A percentile compares a stretch with the other conserved stretches of the same genome.
phyloP scores from a whole-genome alignment of 2,888 invertebrate species.

The Pristionchus maxplancki region DNA sequence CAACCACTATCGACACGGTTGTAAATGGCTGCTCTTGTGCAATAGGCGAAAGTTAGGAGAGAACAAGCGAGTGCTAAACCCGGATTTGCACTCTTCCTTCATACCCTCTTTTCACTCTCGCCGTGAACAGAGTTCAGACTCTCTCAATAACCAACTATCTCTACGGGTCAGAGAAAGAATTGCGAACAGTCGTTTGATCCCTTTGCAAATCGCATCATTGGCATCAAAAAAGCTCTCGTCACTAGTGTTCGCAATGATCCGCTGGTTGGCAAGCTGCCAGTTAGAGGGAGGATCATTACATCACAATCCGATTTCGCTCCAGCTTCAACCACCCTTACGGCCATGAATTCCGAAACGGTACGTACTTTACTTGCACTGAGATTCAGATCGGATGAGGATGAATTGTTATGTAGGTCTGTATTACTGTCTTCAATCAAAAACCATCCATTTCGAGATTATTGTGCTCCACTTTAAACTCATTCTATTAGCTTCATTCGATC shows the following conservation, averaged over 20 bases:
- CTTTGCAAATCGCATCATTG: background rate
- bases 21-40: conserved; percentile 16
- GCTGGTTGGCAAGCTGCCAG: too few relatives aligned
- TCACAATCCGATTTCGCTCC: too few relatives aligned
- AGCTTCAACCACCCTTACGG: too few relatives aligned
- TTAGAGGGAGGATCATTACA: background rate
- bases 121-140: background rate
- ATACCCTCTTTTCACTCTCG: background rate
- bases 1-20: background rate
- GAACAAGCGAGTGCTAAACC: background rate
- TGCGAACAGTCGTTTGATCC: background rate
- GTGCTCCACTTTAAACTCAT: too few relatives aligned
- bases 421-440: too few relatives aligned
- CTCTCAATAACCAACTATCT: too few relatives aligned
- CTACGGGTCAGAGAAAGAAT: background rate
- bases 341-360: too few relatives aligned
- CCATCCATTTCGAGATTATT: too few relatives aligned
- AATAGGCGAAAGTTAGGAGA: background rate
- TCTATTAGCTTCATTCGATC: too few relatives aligned
- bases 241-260: background rate
- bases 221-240: background rate
- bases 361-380: too few relatives aligned
- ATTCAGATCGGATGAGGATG: too few relatives aligned
- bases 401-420: too few relatives aligned
- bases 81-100: background rate